phyloP scores from a whole-genome alignment of 2,888 invertebrate species.

The Drosophila cognata region DNA sequence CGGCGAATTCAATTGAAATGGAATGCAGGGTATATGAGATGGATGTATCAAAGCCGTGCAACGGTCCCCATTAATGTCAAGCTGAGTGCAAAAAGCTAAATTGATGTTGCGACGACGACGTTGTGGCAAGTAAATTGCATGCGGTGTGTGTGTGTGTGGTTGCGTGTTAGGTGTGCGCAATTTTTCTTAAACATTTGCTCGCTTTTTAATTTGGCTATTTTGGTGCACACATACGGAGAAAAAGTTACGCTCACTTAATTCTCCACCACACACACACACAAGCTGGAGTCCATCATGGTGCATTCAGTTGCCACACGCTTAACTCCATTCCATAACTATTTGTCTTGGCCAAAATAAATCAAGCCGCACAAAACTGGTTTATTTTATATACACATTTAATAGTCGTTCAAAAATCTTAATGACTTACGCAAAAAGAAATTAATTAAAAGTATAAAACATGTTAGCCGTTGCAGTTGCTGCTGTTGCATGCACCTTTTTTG shows the following conservation, averaged over 20 bases:
- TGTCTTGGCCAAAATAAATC: slow-evolving; percentile 56
- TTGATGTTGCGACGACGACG: slow-evolving; percentile 38
- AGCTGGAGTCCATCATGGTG: slow-evolving; percentile 1
- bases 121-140: slow-evolving; percentile 53
- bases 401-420: slow-evolving; percentile 42
- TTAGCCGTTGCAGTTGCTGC: slow-evolving; percentile 38
- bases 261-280: slow-evolving; percentile 2
- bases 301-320: slow-evolving; percentile 24
- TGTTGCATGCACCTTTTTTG: slow-evolving; percentile 42
- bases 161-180: slow-evolving; percentile 1
- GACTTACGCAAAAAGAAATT: slow-evolving; percentile 47
- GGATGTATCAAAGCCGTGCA: slow-evolving; percentile 4
- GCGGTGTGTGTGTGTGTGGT: neutral
- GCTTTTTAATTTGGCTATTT: slow-evolving; percentile 67
- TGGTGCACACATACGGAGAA: slow-evolving; percentile 27
- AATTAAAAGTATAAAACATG: slow-evolving; percentile 48
- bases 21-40: slow-evolving; percentile 16
- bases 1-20: neutral
- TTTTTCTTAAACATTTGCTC: slow-evolving; percentile 55
- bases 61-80: slow-evolving; percentile 54
- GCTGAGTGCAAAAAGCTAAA: slow-evolving; percentile 38
- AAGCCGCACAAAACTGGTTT: slow-evolving; percentile 52
- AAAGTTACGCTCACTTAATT: slow-evolving; percentile 58
- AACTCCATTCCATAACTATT: slow-evolving; percentile 13
- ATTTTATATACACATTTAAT: slow-evolving; percentile 14